These are phyloP conservation scores for Salvelinus fontinalis DNA, from an alignment of 2,113 vertebrate species.

Conservation along the genomic window DNA sequence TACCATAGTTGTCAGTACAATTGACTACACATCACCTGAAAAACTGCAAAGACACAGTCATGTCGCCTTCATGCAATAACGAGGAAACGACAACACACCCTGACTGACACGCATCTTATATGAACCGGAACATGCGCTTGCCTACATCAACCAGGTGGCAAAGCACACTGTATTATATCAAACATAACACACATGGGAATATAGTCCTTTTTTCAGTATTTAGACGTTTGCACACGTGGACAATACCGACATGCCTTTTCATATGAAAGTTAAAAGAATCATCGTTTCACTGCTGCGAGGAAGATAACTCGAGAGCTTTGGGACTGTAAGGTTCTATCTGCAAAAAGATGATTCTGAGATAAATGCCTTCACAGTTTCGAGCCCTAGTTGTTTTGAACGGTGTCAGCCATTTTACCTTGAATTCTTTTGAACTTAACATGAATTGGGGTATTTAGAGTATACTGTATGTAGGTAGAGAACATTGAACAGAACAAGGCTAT, in stretches of 20 bases:
- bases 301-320: slow-evolving; percentile 29
- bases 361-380: too few species aligned
- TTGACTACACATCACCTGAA: slow-evolving; percentile 95
- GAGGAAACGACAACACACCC: slow-evolving; percentile 89
- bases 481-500: too few species aligned
- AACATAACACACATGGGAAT: slow-evolving; percentile 79
- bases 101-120: slow-evolving; percentile 80
- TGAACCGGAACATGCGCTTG: slow-evolving; percentile 62
- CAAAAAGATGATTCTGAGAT: too few species aligned
- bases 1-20: slow-evolving; percentile 90
- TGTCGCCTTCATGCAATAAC: slow-evolving; percentile 95
- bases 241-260: slow-evolving; percentile 76
- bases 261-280: slow-evolving; percentile 60
- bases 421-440: too few species aligned
- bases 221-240: slow-evolving; percentile 76
- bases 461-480: too few species aligned
- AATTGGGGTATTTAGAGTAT: too few species aligned
- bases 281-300: slow-evolving; percentile 40
- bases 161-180: slow-evolving; percentile 69
- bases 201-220: slow-evolving; percentile 73
- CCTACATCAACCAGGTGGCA: slow-evolving; percentile 63
- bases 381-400: too few species aligned
- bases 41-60: slow-evolving; percentile 77
- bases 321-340: too few species aligned
- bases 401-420: too few species aligned